Evolutionary conservation across 2,113 vertebrate genomes (phyloP).

Genomic region (Corvus hawaiiensis): DNA sequence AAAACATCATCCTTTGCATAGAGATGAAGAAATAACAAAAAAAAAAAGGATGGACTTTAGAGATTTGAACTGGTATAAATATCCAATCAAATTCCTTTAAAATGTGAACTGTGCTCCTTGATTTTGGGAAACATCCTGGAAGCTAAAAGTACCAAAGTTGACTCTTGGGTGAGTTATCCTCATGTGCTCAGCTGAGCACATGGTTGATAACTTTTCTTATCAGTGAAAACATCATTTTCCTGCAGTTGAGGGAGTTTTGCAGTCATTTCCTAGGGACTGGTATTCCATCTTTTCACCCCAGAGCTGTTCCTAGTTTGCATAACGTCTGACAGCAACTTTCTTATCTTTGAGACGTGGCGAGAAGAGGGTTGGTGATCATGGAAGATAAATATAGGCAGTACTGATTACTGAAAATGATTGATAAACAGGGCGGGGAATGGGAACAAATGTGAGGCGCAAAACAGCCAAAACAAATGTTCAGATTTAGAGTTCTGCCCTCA

Average conservation of each 20-base stretch:
- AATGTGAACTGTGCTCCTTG: background rate
- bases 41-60: background rate
- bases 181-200: background rate
- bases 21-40: background rate
- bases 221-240: background rate
- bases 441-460: background rate
- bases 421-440: background rate
- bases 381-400: background rate
- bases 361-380: background rate
- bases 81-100: background rate
- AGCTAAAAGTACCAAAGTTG: background rate
- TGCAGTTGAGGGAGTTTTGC: background rate
- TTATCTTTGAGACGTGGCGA: background rate
- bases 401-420: background rate
- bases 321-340: background rate
- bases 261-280: fast-evolving
- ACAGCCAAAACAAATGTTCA: slow-evolving; percentile 15
- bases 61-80: background rate
- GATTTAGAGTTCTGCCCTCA: background rate
- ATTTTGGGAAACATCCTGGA: background rate
- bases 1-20: background rate
- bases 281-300: background rate
- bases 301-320: background rate
- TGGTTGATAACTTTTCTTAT: background rate
- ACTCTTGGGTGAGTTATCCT: background rate